Percentiles rank a stretch among this genome's conserved stretches.
These are phyloP conservation scores for Peromyscus californicus DNA, from an alignment of 2,113 vertebrate genomes.

Conservation along the genomic window DNA sequence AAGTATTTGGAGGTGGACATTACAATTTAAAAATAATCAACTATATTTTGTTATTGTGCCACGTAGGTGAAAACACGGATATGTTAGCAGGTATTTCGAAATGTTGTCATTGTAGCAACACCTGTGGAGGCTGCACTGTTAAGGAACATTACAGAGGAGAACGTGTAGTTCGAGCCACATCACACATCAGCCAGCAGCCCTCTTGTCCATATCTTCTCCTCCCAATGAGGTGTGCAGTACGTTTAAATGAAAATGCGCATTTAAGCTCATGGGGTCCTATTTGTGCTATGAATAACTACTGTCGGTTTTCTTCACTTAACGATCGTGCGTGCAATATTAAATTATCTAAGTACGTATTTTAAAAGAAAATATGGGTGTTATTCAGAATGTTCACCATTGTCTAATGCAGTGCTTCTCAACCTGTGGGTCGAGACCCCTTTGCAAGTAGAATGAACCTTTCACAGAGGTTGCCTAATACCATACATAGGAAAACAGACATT, in stretches of 20 bases:
- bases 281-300: not conserved
- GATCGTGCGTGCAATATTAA: not conserved
- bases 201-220: not conserved
- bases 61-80: not conserved
- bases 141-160: not conserved
- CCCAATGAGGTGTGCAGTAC: not conserved
- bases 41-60: not conserved
- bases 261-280: not conserved
- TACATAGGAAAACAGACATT: too few species aligned
- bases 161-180: not conserved
- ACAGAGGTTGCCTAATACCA: not conserved
- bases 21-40: slow-evolving; percentile 43
- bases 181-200: not conserved
- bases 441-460: not conserved
- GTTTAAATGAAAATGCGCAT: not conserved
- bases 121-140: not conserved
- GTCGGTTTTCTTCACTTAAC: not conserved
- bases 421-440: too few species aligned
- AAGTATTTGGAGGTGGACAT: not conserved
- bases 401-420: not conserved
- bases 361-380: not conserved
- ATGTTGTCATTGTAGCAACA: not conserved
- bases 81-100: not conserved
- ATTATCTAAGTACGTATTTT: not conserved
- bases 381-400: not conserved